Evolutionary conservation across 2,888 invertebrate genomes (phyloP), one percentile per base, ranked within the genome.

Genomic region (Ephialtes manifestator): DNA sequence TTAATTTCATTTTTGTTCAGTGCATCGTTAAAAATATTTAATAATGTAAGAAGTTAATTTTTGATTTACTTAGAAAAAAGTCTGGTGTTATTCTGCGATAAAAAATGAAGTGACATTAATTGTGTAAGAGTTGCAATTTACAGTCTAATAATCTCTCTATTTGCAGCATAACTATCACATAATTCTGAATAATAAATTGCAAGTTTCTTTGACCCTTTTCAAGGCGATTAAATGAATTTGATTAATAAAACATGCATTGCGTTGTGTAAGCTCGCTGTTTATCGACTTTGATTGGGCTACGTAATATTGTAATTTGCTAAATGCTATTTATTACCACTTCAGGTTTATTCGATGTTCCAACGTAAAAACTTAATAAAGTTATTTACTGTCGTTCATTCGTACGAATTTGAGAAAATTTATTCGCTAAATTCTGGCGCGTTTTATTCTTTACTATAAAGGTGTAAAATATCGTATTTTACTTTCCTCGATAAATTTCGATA

Each of bases 401-500:
- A 55, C 39, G 75, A 78, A 74, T 43, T 7, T 67, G 24, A 39
- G 58, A 53, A 72, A 76, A 43, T 72, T 31, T 15, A 65, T 71
- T n/a, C 2, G 39, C 70, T 84, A 70, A 75, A 65, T 18, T 58
- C 46, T 79, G 53, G 24, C 67, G 55, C 58, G 5, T 13, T 71
- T 13, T 71, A 60, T 79, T 58, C 48, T 20, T 43, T 71, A 39
- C 76, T 84, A 80, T 51, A 75, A 84, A 85, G 83, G 77, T 86
- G 79, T 87, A 81, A 81, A 87, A 88, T 84, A 79, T 88, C 84
- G 88, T 82, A 91, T 91, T 89, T 92, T 97, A 98, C 95, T 98
- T 98, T 94, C 98, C 98, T 92, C 98, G 96, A 94, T 98, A 98
- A 93, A 98, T 98, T 95, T 98, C 98, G 93, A 98, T 98, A 93